These are phyloP conservation scores for Sebastiscus tertius DNA, from an alignment of 2,797 vertebrate genomes.

Conservation along the genomic window DNA sequence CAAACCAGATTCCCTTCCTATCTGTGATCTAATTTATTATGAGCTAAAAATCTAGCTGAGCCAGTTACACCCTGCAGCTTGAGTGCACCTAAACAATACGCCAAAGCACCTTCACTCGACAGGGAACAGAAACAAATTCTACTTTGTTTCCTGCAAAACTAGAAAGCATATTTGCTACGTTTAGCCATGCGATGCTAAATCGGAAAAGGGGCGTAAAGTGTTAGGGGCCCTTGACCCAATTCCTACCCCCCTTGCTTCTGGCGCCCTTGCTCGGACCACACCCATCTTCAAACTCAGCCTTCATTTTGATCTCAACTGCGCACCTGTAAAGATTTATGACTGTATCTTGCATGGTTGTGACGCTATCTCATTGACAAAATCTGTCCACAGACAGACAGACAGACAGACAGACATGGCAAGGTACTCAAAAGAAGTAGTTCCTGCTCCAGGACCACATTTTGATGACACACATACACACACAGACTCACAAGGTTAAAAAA, in stretches of 20 bases:
- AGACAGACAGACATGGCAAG: neutral
- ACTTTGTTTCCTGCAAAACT: neutral
- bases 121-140: neutral
- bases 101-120: neutral
- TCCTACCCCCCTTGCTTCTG: neutral
- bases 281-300: neutral
- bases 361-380: neutral
- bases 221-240: neutral
- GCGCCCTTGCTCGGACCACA: neutral
- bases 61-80: neutral
- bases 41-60: neutral
- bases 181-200: neutral
- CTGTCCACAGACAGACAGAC: neutral
- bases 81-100: neutral
- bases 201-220: neutral
- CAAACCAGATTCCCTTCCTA: conserved; percentile 45
- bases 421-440: neutral
- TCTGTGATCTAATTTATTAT: neutral
- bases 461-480: neutral
- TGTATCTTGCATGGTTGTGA: neutral
- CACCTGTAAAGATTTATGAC: neutral
- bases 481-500: neutral
- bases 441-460: neutral
- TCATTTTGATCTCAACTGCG: neutral
- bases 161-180: neutral